Base-by-base conservation (phyloP, 2,113 vertebrate species). In the Ciconia maguari region DNA sequence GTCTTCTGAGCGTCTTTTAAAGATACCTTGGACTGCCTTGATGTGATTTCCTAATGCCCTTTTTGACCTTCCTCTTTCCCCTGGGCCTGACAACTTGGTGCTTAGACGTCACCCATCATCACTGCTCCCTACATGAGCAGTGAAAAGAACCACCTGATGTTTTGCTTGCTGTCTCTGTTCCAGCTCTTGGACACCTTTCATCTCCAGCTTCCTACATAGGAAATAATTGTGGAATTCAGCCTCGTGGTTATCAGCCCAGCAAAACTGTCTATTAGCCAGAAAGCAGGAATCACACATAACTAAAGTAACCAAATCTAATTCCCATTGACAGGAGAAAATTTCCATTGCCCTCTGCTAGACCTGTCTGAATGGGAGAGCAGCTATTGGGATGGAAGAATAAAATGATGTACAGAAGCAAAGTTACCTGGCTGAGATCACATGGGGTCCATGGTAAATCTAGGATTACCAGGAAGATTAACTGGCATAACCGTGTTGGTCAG, bases 1-100 rank as follows among this genome's bases (percentile, higher is more conserved):
- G 25, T 62, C 77, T 95, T 87, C 68, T 89, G 52, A 32, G 30
- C 10, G 12, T 88, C 95, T 94, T 94, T 74, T 15, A 95, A 95
- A 91, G 83, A 54, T 60, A 54, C 32, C 52, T 93, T 42, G n/a
- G 66, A 71, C 46, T 92, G 49, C 42, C 25, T 61, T 91, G 64
- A 21, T 4, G 2, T 76, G 71, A 68, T 69, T 92, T 95, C 78
- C 83, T 86, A 44, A 48, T 60, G 89, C 34, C 57, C 49, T 84
- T 64, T 69, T 72, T 91, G 55, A 38, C 44, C 42, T 66, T 83
- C 29, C 29, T 55, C 17, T 61, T 51, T 83, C 18, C 49, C 24
- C 42, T 41, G 66, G 44, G 66, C 70, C 52, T 30, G 34, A 32
- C 32, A 77, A 22, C 87, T 32, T 55, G 8, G 20, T 89, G 58